Base-by-base conservation (phyloP, 2,113 vertebrate species). In the Zootoca vivipara region DNA sequence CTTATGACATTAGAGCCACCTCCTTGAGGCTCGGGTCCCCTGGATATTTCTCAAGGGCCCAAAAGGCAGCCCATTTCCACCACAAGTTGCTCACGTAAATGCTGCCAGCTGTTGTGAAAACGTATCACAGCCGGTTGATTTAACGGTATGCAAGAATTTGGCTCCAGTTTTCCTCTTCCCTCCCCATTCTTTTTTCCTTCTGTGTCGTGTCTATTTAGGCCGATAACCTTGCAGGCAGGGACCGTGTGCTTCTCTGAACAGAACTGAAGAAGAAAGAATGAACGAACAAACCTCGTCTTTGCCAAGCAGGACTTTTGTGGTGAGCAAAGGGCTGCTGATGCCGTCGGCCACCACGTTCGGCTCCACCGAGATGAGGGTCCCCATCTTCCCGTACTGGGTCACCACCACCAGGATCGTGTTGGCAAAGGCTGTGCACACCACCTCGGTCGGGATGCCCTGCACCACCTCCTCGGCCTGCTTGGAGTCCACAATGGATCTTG, bases 321-420 rank as follows among this genome's bases (percentile, higher is more conserved):
- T 98, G 77, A 98, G 97, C 2, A 97, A 86, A 0, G 98, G 96
- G 30, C 95, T 97, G 96, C 95, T 97, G 94, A 99, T 90, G 52
- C 97, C 98, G 89, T 96, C 94, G 2, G 97, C 92, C 74, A 96
- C 89, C 0, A 92, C 93, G 93, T 97, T 98, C 72, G 99, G 98
- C 22, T 98, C 97, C 95, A 99, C 85, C 2, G 98, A 98, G 89
- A 99, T 94, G 70, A 99, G 92, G 0, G 98, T 98, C 0, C 99
- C 99, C 88, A 99, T 97, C 96, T 99, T 99, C 26, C 99, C 98
- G 0, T 98, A 98, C 96, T 99, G 99, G 0, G 98, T 99, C 86
- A 99, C 97, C 9, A 99, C 97, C 74, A 99, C 95, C 26, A 99
- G 97, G 85, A 99, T 96, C 67, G 98, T 98, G 95, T 98, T 98